These are phyloP conservation scores for Geopemphigus sp. DNA, from an alignment of 1,140 invertebrate genomes.

Conservation along the genomic window DNA sequence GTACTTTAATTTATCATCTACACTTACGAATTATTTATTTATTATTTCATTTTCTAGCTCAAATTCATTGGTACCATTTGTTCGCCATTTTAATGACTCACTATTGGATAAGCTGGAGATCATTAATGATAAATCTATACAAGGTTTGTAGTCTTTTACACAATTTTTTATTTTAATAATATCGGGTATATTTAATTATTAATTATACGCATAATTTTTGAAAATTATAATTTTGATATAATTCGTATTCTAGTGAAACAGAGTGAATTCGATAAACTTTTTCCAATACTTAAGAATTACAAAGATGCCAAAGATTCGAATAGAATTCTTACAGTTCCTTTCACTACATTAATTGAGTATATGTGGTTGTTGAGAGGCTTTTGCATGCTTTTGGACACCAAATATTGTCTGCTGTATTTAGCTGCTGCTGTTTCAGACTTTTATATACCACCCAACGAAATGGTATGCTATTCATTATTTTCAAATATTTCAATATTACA, in stretches of 20 bases:
- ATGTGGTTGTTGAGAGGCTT: constrained; percentile 83
- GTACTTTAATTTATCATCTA: too few relatives aligned
- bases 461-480: constrained; percentile 64
- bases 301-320: constrained; percentile 65
- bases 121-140: constrained; percentile 50
- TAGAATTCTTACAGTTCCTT: constrained; percentile 72
- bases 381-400: constrained; percentile 69
- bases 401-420: constrained; percentile 80
- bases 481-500: too few relatives aligned
- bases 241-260: constrained; percentile 62
- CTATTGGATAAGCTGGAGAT: constrained; percentile 79
- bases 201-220: too few relatives aligned
- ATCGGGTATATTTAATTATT: too few relatives aligned
- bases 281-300: constrained; percentile 69
- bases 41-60: constrained; percentile 57
- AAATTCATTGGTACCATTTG: constrained; percentile 87
- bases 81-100: constrained; percentile 77
- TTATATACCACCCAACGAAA: constrained; percentile 88
- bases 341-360: constrained; percentile 88
- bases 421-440: constrained; percentile 99
- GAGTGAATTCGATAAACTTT: constrained; percentile 67
- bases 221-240: background rate
- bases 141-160: background rate
- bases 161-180: background rate
- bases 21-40: background rate